Base-by-base conservation (phyloP, 2,113 vertebrate species). In the Polypterus senegalus region DNA sequence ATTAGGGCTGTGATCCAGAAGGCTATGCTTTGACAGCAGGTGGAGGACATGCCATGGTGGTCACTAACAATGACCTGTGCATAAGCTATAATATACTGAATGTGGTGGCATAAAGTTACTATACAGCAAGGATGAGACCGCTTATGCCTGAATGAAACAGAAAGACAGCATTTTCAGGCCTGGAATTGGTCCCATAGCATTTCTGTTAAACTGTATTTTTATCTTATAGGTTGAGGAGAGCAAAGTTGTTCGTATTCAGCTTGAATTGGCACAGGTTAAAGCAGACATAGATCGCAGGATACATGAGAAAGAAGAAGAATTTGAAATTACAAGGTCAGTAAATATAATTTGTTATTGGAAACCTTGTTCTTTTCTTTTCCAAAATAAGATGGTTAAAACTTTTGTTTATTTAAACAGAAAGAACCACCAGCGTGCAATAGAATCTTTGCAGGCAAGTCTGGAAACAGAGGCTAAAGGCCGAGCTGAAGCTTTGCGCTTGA, bases 391-490 rank as follows among this genome's bases (percentile, higher is more conserved):
- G 27, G 27, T 27, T 27, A 27, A 27, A 27, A 27, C 27, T 70
- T 71, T 63, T 54, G 60, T n/a, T 70, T 70, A 45, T 44, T 52
- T 57, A 58, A 43, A 3, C 61, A 91, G 85, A 67, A 88, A 87
- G 65, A 88, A 84, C 69, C 79, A 89, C 57, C 81, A 85, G 55
- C 59, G 58, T 6, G 73, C 81, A 27, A 75, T 60, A 47, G 81
- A 89, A 70, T 87, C 88, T 45, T 74, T 87, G 64, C 84, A 88
- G 75, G 83, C 68, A 9, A 89, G 84, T 71, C 78, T 91, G 70
- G 82, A 89, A 64, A 76, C 69, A 9, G 81, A 86, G 73, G 75
- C 66, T 27, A 80, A 83, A 73, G 79, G 77, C 48, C 74, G 62
- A 1, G 75, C 78, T n/a, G 83, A 90, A 75, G 82, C 77, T 4